Percentiles rank a stretch among this genome's conserved stretches.
Evolutionary conservation across 2,113 vertebrate species (phyloP).

Genomic region (Romanogobio albipinnatus): DNA sequence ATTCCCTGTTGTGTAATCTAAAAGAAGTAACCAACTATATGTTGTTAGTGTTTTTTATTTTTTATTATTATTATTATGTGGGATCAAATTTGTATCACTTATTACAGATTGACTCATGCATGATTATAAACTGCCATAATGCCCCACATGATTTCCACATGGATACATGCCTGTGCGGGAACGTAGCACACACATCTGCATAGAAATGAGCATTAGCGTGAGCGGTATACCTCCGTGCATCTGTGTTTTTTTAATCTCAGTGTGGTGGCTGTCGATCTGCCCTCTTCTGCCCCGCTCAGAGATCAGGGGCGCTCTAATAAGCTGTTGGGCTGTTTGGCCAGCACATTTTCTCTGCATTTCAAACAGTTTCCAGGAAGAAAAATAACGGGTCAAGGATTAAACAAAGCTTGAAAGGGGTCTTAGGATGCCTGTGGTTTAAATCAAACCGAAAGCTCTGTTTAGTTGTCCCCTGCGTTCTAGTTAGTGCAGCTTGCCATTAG

Average conservation of each 20-base stretch:
- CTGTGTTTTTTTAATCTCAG: conserved; percentile 19
- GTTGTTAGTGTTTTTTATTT: too few relatives aligned
- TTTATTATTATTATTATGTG: too few relatives aligned
- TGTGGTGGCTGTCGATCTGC: neutral
- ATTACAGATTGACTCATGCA: neutral
- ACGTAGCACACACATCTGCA: neutral
- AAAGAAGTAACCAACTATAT: too few relatives aligned
- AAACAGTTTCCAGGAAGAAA: conserved; percentile 22
- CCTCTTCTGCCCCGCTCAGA: neutral
- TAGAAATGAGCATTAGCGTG: neutral
- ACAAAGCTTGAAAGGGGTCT: neutral
- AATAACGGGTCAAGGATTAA: conserved; percentile 32
- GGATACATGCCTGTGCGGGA: neutral
- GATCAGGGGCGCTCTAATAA: conserved; percentile 10
- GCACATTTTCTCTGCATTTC: neutral
- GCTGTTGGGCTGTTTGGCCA: conserved; percentile 6
- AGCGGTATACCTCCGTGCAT: neutral
- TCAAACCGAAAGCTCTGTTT: neutral
- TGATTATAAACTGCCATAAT: neutral
- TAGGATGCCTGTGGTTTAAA: neutral
- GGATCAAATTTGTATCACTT: neutral
- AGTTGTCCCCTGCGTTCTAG: neutral
- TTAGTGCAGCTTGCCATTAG: neutral
- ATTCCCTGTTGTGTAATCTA: too few relatives aligned
- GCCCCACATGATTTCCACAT: neutral